Percentiles rank a stretch among this genome's conserved stretches.
phyloP scores from a whole-genome alignment of 2,113 vertebrate species.

The Notarius quadriscutis region DNA sequence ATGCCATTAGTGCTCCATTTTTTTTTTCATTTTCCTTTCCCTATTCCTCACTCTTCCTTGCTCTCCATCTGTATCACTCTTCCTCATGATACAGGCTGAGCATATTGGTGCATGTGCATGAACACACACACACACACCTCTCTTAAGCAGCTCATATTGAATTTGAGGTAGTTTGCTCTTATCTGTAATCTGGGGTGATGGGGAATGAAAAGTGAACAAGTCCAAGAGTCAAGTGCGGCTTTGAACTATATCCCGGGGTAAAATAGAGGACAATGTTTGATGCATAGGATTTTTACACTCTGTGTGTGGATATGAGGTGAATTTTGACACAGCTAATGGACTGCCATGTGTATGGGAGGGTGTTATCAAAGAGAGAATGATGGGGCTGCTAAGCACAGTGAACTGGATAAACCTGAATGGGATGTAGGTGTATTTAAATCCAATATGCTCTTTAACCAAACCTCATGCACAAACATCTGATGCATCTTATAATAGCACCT shows the following conservation, averaged over 20 bases:
- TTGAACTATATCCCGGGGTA: constrained; percentile 18
- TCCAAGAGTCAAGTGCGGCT: constrained; percentile 20
- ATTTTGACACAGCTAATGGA: constrained; percentile 22
- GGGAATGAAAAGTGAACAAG: constrained; percentile 19
- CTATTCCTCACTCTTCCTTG: constrained; percentile 40
- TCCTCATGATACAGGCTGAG: constrained; percentile 1
- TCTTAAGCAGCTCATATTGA: constrained; percentile 1
- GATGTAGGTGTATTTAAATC: background rate
- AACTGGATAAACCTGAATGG: background rate
- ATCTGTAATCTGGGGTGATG: constrained; percentile 27
- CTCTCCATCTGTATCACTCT: constrained; percentile 23
- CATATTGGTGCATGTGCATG: no score
- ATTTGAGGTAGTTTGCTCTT: constrained; percentile 1
- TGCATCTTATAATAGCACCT: background rate
- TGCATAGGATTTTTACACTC: constrained; percentile 1
- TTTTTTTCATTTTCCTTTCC: constrained; percentile 64
- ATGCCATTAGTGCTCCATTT: constrained; percentile 68
- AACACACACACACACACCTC: background rate
- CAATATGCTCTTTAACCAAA: background rate
- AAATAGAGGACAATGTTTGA: constrained; percentile 27
- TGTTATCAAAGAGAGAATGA: constrained; percentile 28
- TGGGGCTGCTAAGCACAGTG: background rate
- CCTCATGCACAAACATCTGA: background rate
- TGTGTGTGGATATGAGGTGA: background rate
- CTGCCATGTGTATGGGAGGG: constrained; percentile 13